Evolutionary conservation across 2,888 invertebrate species (phyloP).

Genomic region (Scelioninae gen. 2): DNA sequence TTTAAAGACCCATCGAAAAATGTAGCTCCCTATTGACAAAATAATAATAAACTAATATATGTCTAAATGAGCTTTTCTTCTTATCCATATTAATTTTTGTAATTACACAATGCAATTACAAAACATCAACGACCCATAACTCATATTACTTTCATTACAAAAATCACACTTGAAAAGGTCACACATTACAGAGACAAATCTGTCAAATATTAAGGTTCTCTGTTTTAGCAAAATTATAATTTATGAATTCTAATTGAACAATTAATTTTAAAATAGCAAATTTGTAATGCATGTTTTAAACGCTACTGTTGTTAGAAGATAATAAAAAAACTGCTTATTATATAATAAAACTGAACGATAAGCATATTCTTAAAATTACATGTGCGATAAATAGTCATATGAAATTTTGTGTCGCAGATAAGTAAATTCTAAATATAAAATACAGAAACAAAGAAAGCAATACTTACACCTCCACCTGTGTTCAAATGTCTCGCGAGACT

Average conservation of each 20-base stretch:
- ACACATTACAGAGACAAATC: background rate
- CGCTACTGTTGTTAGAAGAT: too few species aligned
- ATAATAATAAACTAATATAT: too few species aligned
- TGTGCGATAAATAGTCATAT: background rate
- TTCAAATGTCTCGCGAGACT: constrained; percentile 34
- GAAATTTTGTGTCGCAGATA: background rate
- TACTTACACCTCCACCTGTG: constrained; percentile 24
- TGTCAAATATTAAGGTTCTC: background rate
- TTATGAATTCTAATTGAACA: too few species aligned
- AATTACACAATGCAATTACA: too few species aligned
- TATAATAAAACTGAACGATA: too few species aligned
- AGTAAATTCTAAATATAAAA: background rate
- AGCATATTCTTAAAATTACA: background rate
- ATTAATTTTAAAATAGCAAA: too few species aligned
- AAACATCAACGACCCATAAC: constrained; percentile 36
- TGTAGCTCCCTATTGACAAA: constrained; percentile 52
- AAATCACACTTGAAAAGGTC: constrained; percentile 4
- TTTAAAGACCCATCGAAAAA: constrained; percentile 68
- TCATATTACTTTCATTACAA: constrained; percentile 18
- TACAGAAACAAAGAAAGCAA: constrained; percentile 12
- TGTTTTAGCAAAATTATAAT: too few species aligned
- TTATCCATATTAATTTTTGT: too few species aligned
- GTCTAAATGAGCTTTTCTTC: too few species aligned
- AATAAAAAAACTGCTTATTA: background rate
- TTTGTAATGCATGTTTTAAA: too few species aligned